Evolutionary conservation across 2,888 invertebrate genomes (phyloP).

Genomic region (Hydroisotoma schaefferi): DNA sequence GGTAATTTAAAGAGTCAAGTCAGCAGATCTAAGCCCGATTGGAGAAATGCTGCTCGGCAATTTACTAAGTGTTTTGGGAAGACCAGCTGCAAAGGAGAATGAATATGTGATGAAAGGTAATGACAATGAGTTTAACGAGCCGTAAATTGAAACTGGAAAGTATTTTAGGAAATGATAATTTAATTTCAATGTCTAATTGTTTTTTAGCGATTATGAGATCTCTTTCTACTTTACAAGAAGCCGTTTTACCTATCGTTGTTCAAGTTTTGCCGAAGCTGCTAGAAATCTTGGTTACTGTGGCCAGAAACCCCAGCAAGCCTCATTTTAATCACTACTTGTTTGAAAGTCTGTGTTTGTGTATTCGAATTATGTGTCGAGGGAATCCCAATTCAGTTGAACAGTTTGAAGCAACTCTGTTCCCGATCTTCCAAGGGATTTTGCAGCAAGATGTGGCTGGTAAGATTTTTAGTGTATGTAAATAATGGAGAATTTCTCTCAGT

Average conservation of each 20-base stretch:
- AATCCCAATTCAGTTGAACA: conserved; percentile 74
- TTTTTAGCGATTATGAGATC: conserved; percentile 81
- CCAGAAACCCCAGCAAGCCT: conserved; percentile 92
- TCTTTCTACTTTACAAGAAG: conserved; percentile 75
- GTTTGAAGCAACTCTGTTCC: conserved; percentile 90
- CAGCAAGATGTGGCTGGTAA: conserved; percentile 89
- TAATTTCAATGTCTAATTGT: conserved; percentile 1
- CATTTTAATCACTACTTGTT: conserved; percentile 98
- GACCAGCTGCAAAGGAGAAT: conserved; percentile 79
- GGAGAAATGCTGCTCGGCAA: conserved; percentile 67
- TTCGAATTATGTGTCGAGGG: conserved; percentile 81
- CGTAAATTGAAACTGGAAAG: not conserved
- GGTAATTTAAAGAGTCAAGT: conserved; percentile 57
- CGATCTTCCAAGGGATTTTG: conserved; percentile 90
- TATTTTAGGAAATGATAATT: not conserved
- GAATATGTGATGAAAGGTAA: conserved; percentile 94
- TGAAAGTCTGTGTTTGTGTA: conserved; percentile 84
- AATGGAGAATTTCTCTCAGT: not conserved
- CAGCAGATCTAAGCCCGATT: conserved; percentile 64
- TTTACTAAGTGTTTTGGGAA: conserved; percentile 70
- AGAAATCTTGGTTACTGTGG: conserved; percentile 72
- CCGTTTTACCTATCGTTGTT: conserved; percentile 72
- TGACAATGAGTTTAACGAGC: not conserved
- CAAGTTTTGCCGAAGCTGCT: conserved; percentile 81
- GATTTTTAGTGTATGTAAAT: not conserved